A percentile compares a stretch with the other conserved stretches of the same genome.
Evolutionary conservation across 2,888 invertebrate species (phyloP).

Genomic region (Hypsopygia costalis): DNA sequence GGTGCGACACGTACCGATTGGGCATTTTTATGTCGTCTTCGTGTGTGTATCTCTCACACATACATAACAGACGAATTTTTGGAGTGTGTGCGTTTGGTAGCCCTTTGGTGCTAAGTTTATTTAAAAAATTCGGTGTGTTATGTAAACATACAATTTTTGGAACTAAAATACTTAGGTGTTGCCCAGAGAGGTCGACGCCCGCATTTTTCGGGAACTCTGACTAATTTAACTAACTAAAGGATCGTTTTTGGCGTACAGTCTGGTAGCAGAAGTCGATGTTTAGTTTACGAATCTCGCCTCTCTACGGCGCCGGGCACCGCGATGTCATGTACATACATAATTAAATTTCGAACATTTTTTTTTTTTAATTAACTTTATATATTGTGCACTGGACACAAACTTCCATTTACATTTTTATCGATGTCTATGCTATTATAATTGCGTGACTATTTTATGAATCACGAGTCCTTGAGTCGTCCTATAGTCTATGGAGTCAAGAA

Average conservation of each 20-base stretch:
- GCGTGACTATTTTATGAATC: conserved; percentile 5
- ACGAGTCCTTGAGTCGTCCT: conserved; percentile 20
- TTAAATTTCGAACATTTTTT: conserved; percentile 29
- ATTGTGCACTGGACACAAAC: conserved; percentile 8
- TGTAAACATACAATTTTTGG: conserved; percentile 73
- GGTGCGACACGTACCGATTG: conserved; percentile 77
- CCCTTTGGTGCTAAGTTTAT: conserved; percentile 67
- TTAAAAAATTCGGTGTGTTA: conserved; percentile 72
- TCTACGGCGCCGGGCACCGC: conserved; percentile 34
- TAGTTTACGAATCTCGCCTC: conserved; percentile 35
- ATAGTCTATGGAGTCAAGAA: not conserved
- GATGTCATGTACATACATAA: conserved; percentile 14
- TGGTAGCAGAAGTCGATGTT: conserved; percentile 42
- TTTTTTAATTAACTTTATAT: conserved; percentile 27
- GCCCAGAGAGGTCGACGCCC: conserved; percentile 66
- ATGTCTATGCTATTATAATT: conserved; percentile 5
- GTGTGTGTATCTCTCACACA: conserved; percentile 72
- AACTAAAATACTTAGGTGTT: conserved; percentile 74
- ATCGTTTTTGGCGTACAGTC: conserved; percentile 44
- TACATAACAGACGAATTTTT: conserved; percentile 54
- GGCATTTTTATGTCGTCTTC: conserved; percentile 65
- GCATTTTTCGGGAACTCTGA: conserved; percentile 76
- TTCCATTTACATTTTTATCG: not conserved
- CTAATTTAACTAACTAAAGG: conserved; percentile 70
- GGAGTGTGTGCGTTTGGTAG: conserved; percentile 58